Base-by-base conservation (phyloP, 2,888 invertebrate genomes). In the Catocala nupta region DNA sequence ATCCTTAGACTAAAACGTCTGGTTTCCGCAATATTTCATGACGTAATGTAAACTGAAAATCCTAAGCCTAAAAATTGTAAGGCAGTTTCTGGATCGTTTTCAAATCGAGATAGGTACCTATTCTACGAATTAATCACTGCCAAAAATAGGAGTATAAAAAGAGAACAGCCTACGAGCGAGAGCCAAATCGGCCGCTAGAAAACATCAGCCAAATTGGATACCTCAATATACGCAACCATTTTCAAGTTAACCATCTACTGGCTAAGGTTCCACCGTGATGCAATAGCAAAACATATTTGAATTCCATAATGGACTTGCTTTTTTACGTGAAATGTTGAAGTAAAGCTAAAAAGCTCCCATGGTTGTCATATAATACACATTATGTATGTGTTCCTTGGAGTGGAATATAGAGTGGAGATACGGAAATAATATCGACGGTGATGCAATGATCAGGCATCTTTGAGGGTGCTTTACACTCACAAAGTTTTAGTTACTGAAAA, bases 191-290 rank as follows among this genome's bases (percentile, higher is more conserved):
- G 52, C 39, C 55, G 55, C 60, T 60, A 59, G 68, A 42, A 59
- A 73, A 68, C 67, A 63, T 71, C 69, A 63, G 63, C 65, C 65
- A 74, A 75, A 77, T 77, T 74, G 62, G 65, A 65, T 59, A 25
- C 50, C 55, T 54, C 49, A 43, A 68, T 71, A 63, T 65, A 59
- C 60, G 51, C 55, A 56, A 68, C 66, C 59, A 64, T 70, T 71
- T 71, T 52, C 50, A 59, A 61, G 58, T 63, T 64, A 61, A 43
- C 43, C 52, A 62, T 11, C 52, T 63, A 56, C 51, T 65, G 67
- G 57, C 12, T 61, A 63, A 68, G 57, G 39, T 45, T 53, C 55
- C 47, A 51, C 49, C 11, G 52, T 39, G 10, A 57, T 5, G 34
- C 11, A 65, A 59, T 39, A 55, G 45, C 6, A 45, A 57, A 59